A percentile compares a stretch with the other conserved stretches of the same genome.
phyloP scores from a whole-genome alignment of 2,888 invertebrate genomes.

The Acanthoscelides obtectus region DNA sequence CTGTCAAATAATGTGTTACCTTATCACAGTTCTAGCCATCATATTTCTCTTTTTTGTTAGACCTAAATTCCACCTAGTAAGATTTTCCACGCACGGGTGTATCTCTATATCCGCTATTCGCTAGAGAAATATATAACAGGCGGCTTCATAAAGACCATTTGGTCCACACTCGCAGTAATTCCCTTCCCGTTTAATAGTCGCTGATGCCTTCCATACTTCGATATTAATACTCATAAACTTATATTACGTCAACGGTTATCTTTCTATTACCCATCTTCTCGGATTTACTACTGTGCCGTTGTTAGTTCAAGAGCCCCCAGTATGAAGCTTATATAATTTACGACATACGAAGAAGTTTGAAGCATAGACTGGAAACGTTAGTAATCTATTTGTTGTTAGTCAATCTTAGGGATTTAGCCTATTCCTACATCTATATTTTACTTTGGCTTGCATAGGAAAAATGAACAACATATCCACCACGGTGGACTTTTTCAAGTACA shows the following conservation, averaged over 20 bases:
- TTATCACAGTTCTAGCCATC: too few relatives aligned
- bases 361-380: too few relatives aligned
- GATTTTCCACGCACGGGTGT: background rate
- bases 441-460: too few relatives aligned
- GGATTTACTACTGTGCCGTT: conserved; percentile 4
- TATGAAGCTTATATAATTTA: too few relatives aligned
- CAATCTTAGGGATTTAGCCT: too few relatives aligned
- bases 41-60: too few relatives aligned
- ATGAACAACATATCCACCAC: too few relatives aligned
- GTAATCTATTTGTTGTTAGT: too few relatives aligned
- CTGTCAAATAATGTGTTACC: too few relatives aligned
- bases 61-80: background rate
- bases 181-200: conserved; percentile 17
- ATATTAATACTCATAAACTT: conserved; percentile 18
- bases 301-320: background rate
- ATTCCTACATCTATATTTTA: too few relatives aligned
- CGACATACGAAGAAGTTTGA: too few relatives aligned
- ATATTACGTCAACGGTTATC: conserved; percentile 7
- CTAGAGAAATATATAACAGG: conserved; percentile 8
- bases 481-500: too few relatives aligned
- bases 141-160: conserved; percentile 10
- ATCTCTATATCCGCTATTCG: conserved; percentile 4
- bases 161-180: conserved; percentile 19
- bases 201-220: conserved; percentile 22
- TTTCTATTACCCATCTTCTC: conserved; percentile 6